phyloP scores from a whole-genome alignment of 64 coral and sea anemone species.

The Pachyseris speciosa region DNA sequence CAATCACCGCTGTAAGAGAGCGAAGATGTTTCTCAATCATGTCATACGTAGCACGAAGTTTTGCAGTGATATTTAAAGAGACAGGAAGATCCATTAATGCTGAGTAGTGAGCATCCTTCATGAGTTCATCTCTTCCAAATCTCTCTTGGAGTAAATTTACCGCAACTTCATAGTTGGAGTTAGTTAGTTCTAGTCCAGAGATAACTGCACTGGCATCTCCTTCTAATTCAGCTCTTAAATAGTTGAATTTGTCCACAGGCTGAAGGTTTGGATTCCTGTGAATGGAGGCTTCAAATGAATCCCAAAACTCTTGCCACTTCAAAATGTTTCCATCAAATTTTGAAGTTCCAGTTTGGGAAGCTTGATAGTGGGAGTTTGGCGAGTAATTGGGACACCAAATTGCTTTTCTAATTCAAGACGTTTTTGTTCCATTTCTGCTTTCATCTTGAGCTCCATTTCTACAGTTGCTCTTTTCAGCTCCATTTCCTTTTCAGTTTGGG shows the following conservation, averaged over 20 bases:
- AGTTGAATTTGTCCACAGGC: background rate
- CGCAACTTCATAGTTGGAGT: too few relatives aligned
- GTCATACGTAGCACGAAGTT: slow-evolving; percentile 17
- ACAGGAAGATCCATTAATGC: slow-evolving; percentile 42
- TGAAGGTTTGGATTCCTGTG: background rate
- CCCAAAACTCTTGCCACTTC: background rate
- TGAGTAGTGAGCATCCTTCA: slow-evolving; percentile 31
- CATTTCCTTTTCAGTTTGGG: background rate
- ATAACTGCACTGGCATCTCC: background rate
- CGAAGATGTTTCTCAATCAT: slow-evolving; percentile 8
- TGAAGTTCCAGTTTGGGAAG: background rate
- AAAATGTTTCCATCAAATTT: background rate
- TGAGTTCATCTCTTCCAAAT: too few relatives aligned
- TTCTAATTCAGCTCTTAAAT: slow-evolving; percentile 7
- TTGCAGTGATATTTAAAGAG: slow-evolving; percentile 11
- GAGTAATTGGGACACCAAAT: background rate
- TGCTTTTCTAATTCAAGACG: background rate
- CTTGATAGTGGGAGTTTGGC: background rate
- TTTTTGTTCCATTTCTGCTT: too few relatives aligned
- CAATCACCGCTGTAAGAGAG: too few relatives aligned
- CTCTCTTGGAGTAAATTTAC: slow-evolving; percentile 68
- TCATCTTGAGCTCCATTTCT: too few relatives aligned
- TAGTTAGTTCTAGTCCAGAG: slow-evolving; percentile 37
- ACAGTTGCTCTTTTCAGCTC: too few relatives aligned
- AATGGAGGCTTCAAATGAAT: slow-evolving; percentile 61